A percentile compares a stretch with the other conserved stretches of the same genome.
Conservation (phyloP, 2,797 vertebrate genomes). For the Pseudochromis fuscus region DNA sequence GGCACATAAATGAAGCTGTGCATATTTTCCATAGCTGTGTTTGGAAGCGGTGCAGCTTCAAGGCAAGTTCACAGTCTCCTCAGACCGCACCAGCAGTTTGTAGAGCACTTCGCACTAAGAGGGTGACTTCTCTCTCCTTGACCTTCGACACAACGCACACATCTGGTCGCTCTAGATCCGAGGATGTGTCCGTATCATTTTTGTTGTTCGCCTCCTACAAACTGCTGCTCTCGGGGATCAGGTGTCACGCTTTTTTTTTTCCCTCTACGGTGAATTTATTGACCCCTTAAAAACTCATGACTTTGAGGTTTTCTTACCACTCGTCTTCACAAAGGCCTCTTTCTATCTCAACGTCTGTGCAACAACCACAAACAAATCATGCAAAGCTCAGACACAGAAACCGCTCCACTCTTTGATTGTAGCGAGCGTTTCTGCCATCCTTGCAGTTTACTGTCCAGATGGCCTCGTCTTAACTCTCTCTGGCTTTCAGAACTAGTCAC, state of each 20-base stretch:
- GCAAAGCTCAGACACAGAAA: not conserved
- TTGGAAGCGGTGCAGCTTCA: constrained; percentile 46
- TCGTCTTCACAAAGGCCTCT: not conserved
- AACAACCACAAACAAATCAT: constrained; percentile 27
- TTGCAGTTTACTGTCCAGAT: constrained; percentile 55
- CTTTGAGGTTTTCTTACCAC: constrained; percentile 14
- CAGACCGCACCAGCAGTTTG: constrained; percentile 7
- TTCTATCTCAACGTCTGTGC: not conserved
- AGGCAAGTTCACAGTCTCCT: constrained; percentile 34
- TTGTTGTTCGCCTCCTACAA: not conserved
- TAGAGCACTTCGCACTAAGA: not conserved
- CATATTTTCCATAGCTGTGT: constrained; percentile 73
- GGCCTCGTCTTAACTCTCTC: constrained; percentile 39
- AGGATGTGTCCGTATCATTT: constrained; percentile 12
- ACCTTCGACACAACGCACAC: constrained; percentile 17
- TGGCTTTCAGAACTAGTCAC: constrained; percentile 19
- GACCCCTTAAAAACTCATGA: constrained; percentile 8
- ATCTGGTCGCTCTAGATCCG: constrained; percentile 37
- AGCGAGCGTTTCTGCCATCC: constrained; percentile 19
- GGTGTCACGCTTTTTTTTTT: constrained; percentile 12
- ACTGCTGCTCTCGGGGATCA: constrained; percentile 10
- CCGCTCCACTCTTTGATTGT: not conserved
- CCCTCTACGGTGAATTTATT: constrained; percentile 1
- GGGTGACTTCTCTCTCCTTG: constrained; percentile 28
- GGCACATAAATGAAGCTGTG: constrained; percentile 58